Evolutionary conservation across 2,888 invertebrate genomes (phyloP).

Genomic region (Masnerella sp.): DNA sequence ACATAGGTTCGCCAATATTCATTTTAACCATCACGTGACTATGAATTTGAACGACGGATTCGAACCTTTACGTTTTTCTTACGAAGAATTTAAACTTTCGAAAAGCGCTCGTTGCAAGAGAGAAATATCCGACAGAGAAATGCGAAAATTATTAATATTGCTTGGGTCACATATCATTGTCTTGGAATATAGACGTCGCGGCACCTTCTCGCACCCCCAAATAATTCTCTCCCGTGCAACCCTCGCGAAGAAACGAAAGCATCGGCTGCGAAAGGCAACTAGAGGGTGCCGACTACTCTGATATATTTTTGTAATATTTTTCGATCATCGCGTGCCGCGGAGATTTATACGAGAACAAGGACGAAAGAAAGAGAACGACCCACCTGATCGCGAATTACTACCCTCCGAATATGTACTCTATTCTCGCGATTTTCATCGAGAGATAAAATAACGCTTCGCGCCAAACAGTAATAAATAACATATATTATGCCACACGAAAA

Average conservation of each 20-base stretch:
- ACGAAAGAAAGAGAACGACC: constrained; percentile 67
- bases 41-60: constrained; percentile 25
- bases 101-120: constrained; percentile 59
- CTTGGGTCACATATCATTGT: constrained; percentile 77
- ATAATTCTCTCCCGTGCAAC: constrained; percentile 68
- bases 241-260: constrained; percentile 64
- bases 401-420: constrained; percentile 62
- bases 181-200: constrained; percentile 76
- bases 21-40: constrained; percentile 29
- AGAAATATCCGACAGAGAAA: constrained; percentile 73
- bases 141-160: constrained; percentile 78
- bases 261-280: constrained; percentile 53
- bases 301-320: constrained; percentile 78
- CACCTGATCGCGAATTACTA: constrained; percentile 76
- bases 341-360: constrained; percentile 74
- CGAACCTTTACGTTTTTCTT: constrained; percentile 23
- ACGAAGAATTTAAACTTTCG: constrained; percentile 55
- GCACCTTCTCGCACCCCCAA: constrained; percentile 68
- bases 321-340: constrained; percentile 77
- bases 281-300: constrained; percentile 74
- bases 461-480: constrained; percentile 53
- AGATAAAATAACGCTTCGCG: constrained; percentile 33
- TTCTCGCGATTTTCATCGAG: constrained; percentile 58
- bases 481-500: constrained; percentile 43
- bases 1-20: constrained; percentile 16